Conservation (phyloP, 1,140 invertebrate genomes). For the Drosophila insularis region DNA sequence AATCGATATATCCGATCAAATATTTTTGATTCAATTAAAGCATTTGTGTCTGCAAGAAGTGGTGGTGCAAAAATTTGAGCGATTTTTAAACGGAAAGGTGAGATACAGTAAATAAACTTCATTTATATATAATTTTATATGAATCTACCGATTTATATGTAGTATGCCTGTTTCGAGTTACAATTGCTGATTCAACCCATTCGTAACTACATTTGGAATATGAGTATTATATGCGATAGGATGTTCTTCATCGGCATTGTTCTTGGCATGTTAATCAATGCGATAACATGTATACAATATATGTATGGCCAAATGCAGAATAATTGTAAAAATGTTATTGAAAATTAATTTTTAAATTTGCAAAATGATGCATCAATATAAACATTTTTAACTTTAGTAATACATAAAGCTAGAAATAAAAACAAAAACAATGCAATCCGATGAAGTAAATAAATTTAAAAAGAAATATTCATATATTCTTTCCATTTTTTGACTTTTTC, state of each 20-base stretch:
- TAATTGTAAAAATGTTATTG: constrained; percentile 1
- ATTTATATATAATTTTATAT: too few species aligned
- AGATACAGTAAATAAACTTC: too few species aligned
- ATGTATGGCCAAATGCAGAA: constrained; percentile 18
- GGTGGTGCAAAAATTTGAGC: not conserved
- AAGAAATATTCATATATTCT: too few species aligned
- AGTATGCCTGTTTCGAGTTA: constrained; percentile 8
- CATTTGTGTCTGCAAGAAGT: not conserved
- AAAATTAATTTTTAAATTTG: not conserved
- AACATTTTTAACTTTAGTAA: too few species aligned
- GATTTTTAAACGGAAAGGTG: constrained; percentile 28
- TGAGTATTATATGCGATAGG: constrained; percentile 18
- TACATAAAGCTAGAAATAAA: too few species aligned
- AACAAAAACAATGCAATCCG: too few species aligned
- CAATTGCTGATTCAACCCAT: constrained; percentile 21
- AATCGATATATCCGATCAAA: not conserved
- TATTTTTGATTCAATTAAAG: constrained; percentile 22
- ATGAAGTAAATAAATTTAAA: too few species aligned
- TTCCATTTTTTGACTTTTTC: too few species aligned
- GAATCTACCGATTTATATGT: too few species aligned
- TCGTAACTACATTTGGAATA: constrained; percentile 32
- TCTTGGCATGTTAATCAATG: constrained; percentile 28
- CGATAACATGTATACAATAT: constrained; percentile 29
- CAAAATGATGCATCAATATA: too few species aligned
- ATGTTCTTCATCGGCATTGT: constrained; percentile 21